Base-by-base conservation (phyloP, 1,140 invertebrate species). In the Charaxes varanes region DNA sequence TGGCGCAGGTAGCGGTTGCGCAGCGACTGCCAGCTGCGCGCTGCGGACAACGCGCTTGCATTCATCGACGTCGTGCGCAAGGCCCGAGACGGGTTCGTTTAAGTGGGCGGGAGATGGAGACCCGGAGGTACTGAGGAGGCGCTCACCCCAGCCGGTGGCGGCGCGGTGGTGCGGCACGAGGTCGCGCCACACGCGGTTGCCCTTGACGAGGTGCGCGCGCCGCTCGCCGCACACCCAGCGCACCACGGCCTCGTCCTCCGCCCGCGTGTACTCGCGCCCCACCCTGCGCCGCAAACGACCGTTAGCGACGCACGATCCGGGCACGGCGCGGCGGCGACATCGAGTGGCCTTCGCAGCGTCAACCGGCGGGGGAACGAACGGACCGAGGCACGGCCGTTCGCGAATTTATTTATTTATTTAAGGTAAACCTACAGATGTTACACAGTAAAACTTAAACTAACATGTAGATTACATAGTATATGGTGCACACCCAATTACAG, bases 1-100 rank as follows among this genome's bases (percentile, higher is more conserved):
- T 66, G 49, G 16, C 76, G 62, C 47, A 80, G 61, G 63, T 80
- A 80, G 28, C 76, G 62, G 56, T 80, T 80, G 18, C 71, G 60
- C 33, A 80, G 63, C 28, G 72, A 77, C 40, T 80, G 76, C 72
- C 72, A 80, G 23, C 72, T 48, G 4, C 76, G 59, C 26, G 16
- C 66, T 71, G 61, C 38, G 22, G 4, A 36, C 12, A 1, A 5
- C 4, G 12, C 6, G 50, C 62, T 54, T 6, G 65, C 59, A 19
- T 4, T 45, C 30, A 2, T 63, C 60, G 2, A 59, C 59, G 10
- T 3, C 11, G 0, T 22, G 19, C 1, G 19, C 1, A 8, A 7
- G n/a, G n/a, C n/a, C n/a, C n/a, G n/a, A n/a, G n/a, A n/a, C n/a
- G n/a, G n/a, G n/a, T n/a, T n/a, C n/a, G n/a, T n/a, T n/a, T n/a